Percentiles rank a stretch among this genome's conserved stretches.
phyloP scores from a whole-genome alignment of 1,140 invertebrate species.

The Papilio polytes region DNA sequence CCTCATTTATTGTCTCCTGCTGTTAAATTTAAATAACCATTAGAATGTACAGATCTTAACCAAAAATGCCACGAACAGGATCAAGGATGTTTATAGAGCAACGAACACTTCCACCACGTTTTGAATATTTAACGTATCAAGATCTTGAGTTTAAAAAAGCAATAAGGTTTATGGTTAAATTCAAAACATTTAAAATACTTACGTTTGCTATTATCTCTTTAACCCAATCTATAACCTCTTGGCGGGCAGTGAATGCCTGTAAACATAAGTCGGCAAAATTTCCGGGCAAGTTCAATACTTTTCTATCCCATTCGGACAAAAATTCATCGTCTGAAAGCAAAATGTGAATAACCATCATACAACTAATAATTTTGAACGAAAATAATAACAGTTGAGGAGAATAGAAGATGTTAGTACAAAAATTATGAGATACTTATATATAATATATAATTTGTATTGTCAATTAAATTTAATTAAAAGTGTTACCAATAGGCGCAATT shows the following conservation, averaged over 20 bases:
- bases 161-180: neutral
- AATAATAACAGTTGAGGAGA: neutral
- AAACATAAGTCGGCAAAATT: constrained; percentile 73
- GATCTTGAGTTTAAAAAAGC: neutral
- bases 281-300: constrained; percentile 59
- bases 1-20: constrained; percentile 55
- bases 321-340: constrained; percentile 58
- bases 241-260: constrained; percentile 68
- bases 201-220: constrained; percentile 66
- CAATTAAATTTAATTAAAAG: neutral
- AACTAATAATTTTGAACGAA: neutral
- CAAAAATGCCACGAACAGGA: neutral
- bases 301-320: constrained; percentile 60
- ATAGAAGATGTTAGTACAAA: too few species aligned
- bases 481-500: constrained; percentile 58
- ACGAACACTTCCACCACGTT: neutral
- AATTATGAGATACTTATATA: neutral
- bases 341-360: too few species aligned
- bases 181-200: constrained; percentile 40
- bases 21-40: constrained; percentile 7
- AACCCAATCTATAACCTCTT: constrained; percentile 76
- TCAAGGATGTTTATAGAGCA: neutral
- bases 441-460: neutral
- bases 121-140: neutral
- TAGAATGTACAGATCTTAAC: neutral